Evolutionary conservation across 2,888 invertebrate species (phyloP), one percentile per base, ranked within the genome.

Genomic region (Hirudinaria manillensis): DNA sequence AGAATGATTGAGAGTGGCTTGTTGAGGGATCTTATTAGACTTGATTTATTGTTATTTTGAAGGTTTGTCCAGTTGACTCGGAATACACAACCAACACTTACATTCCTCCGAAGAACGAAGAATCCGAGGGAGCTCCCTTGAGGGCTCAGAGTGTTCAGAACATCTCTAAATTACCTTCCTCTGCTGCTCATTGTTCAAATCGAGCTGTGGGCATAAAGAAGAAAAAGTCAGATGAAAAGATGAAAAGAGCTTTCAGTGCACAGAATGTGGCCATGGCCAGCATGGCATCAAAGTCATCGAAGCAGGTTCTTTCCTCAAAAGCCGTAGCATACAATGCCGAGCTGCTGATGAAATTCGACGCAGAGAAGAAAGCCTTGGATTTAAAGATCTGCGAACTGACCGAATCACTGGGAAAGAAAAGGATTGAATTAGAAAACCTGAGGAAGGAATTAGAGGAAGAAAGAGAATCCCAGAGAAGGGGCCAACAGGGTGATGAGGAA

Each of bases 371-470:
- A 75, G 79, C 78, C 29, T 80, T 85, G 75, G 86, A 87, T 78
- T 80, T 82, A 34, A 82, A 84, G 76, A 84, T 87, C 27, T 85
- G 85, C 0, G 86, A 87, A 77, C 81, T 86, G 76, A 84, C 85
- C 36, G 84, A 85, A 77, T 81, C 84, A 34, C 82, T 85, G 10
- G 77, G 76, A 29, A 36, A 24, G 16, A 53, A 75, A 24, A 71
- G 66, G 32, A 55, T 61, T 19, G 75, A 76, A 3, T 27, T 66
- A 29, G 76, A 76, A 51, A 76, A 72, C 36, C 29, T 68, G n/a
- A 75, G 75, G 72, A 61, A 70, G n/a, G 66, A 66, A 32, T 29
- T 76, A 36, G 75, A 75, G 27, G 70, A 72, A 16, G 51, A 66
- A 55, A 38, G 34, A 38, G 68, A 76, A 55, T 56, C 76, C 34